Conservation (phyloP, 2,888 invertebrate species). For the Drosophila mimetica region DNA sequence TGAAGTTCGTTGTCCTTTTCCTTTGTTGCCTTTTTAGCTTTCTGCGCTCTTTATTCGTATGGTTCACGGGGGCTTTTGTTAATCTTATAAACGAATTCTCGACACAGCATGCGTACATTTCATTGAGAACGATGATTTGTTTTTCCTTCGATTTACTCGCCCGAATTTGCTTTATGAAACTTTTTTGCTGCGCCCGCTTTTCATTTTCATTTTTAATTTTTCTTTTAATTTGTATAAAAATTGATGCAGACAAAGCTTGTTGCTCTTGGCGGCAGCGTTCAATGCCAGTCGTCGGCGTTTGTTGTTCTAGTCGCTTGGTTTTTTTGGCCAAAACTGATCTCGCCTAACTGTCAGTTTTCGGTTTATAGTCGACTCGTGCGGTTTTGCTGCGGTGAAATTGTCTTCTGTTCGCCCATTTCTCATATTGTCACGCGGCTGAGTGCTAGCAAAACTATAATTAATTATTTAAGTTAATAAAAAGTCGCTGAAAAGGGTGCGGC, state of each 20-base stretch:
- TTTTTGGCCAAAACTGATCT: constrained; percentile 81
- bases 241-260: constrained; percentile 68
- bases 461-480: constrained; percentile 29
- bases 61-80: constrained; percentile 36
- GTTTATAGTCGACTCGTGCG: constrained; percentile 75
- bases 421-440: constrained; percentile 46
- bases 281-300: constrained; percentile 69
- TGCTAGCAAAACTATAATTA: constrained; percentile 24
- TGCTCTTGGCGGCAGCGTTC: constrained; percentile 78
- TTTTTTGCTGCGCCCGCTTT: constrained; percentile 45
- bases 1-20: constrained; percentile 28
- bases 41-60: constrained; percentile 11
- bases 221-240: constrained; percentile 69
- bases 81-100: constrained; percentile 61
- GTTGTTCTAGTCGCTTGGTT: constrained; percentile 66
- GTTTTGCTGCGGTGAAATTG: constrained; percentile 58
- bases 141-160: constrained; percentile 63
- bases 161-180: constrained; percentile 60
- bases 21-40: background rate
- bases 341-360: constrained; percentile 81
- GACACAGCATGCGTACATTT: constrained; percentile 57
- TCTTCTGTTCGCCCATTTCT: constrained; percentile 64
- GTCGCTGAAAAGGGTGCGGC: constrained; percentile 9
- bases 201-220: constrained; percentile 47
- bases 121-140: constrained; percentile 79